Conservation (phyloP, 2,888 invertebrate species). For the Oeneis ivallda region DNA sequence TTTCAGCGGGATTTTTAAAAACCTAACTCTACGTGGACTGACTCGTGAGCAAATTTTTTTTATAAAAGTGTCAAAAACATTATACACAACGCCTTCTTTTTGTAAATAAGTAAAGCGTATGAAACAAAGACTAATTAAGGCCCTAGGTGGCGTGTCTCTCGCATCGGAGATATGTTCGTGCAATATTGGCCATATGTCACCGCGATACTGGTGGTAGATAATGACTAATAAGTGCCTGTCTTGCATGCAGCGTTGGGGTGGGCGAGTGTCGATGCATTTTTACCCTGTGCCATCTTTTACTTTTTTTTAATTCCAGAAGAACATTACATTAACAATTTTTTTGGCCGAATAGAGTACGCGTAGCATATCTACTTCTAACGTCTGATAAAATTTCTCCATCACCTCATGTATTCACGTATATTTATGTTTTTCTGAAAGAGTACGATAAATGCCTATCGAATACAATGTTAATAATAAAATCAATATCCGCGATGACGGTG, state of each 20-base stretch:
- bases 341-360: too few species aligned
- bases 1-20: neutral
- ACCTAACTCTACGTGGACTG: neutral
- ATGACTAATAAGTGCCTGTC: slow-evolving; percentile 80
- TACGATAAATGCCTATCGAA: too few species aligned
- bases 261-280: slow-evolving; percentile 43
- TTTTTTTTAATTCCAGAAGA: neutral
- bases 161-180: slow-evolving; percentile 66
- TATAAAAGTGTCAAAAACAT: too few species aligned
- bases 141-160: slow-evolving; percentile 65
- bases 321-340: too few species aligned
- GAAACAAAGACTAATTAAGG: slow-evolving; percentile 61
- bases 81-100: neutral
- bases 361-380: too few species aligned
- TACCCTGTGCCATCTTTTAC: slow-evolving; percentile 15
- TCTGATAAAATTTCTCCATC: too few species aligned
- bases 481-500: too few species aligned
- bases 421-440: too few species aligned
- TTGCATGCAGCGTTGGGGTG: slow-evolving; percentile 63
- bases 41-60: neutral
- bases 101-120: neutral
- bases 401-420: too few species aligned
- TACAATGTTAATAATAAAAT: too few species aligned
- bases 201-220: slow-evolving; percentile 73
- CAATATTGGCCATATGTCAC: slow-evolving; percentile 79